These are phyloP conservation scores for Drosophila leontia DNA, from an alignment of 1,140 invertebrate genomes.

Conservation along the genomic window DNA sequence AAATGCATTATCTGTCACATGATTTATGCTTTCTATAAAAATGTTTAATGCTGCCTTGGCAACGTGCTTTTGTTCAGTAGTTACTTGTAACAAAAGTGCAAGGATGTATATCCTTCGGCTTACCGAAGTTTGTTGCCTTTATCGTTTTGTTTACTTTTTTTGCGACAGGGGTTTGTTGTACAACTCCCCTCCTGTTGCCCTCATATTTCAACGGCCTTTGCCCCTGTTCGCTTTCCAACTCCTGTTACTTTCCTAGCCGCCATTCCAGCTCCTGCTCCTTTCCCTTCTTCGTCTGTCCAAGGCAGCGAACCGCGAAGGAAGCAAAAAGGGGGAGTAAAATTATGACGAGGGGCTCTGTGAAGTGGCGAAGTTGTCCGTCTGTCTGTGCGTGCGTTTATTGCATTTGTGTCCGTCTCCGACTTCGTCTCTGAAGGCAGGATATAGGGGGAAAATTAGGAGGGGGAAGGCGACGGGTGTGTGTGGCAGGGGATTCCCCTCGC, in stretches of 20 bases:
- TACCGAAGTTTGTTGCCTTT: slow-evolving; percentile 19
- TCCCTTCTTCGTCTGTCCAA: slow-evolving; percentile 2
- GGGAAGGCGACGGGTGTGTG: background rate
- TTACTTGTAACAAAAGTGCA: slow-evolving; percentile 2
- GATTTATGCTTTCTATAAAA: background rate
- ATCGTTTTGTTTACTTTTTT: slow-evolving; percentile 64
- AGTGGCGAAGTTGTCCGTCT: slow-evolving; percentile 23
- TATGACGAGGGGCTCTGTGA: slow-evolving; percentile 20
- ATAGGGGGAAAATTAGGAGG: slow-evolving; percentile 1
- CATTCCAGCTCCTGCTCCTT: background rate
- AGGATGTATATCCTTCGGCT: slow-evolving; percentile 8
- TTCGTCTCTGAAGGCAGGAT: slow-evolving; percentile 15
- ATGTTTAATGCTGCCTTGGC: slow-evolving; percentile 1
- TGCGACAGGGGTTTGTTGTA: slow-evolving; percentile 41
- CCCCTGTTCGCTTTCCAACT: slow-evolving; percentile 5
- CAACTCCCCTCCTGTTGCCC: background rate
- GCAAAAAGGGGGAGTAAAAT: slow-evolving; percentile 30
- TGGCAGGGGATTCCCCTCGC: slow-evolving; percentile 21
- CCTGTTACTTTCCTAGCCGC: slow-evolving; percentile 13
- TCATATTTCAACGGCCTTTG: slow-evolving; percentile 1
- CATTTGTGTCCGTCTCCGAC: slow-evolving; percentile 54
- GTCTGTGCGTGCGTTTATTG: slow-evolving; percentile 73
- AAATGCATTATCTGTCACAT: background rate
- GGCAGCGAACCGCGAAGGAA: slow-evolving; percentile 37
- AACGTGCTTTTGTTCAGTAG: slow-evolving; percentile 1